phyloP scores from a whole-genome alignment of 2,888 invertebrate genomes.

The Dermolepida albohirtum region DNA sequence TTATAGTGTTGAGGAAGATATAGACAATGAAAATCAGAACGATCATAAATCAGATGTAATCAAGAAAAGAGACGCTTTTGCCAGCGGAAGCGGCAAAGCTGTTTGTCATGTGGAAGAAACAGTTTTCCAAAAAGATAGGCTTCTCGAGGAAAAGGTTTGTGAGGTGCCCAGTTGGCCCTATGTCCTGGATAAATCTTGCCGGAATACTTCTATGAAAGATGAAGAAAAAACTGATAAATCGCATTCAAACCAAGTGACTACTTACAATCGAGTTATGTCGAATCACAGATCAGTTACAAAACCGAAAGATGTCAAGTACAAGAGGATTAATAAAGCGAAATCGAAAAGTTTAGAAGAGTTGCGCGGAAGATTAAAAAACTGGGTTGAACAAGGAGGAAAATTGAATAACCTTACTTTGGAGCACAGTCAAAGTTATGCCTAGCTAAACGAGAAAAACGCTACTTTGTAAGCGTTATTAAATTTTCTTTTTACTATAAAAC shows the following conservation, averaged over 20 bases:
- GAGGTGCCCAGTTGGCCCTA: conserved; percentile 53
- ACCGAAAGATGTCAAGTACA: conserved; percentile 92
- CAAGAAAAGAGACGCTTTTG: conserved; percentile 67
- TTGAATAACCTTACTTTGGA: conserved; percentile 76
- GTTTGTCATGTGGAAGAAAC: conserved; percentile 47
- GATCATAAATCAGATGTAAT: conserved; percentile 67
- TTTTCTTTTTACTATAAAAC: too few species aligned
- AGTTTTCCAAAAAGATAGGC: conserved; percentile 51
- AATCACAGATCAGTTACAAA: conserved; percentile 91
- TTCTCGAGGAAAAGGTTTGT: conserved; percentile 54
- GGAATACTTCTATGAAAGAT: conserved; percentile 56
- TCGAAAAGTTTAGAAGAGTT: conserved; percentile 89
- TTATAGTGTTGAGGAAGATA: conserved; percentile 89
- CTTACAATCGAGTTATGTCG: conserved; percentile 84
- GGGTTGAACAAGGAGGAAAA: conserved; percentile 85
- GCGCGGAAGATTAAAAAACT: conserved; percentile 84
- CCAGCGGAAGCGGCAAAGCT: conserved; percentile 56
- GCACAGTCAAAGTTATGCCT: conserved; percentile 69
- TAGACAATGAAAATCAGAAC: conserved; percentile 70
- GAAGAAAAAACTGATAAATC: conserved; percentile 60
- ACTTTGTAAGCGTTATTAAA: conserved; percentile 22
- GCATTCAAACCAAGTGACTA: conserved; percentile 71
- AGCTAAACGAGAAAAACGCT: conserved; percentile 39
- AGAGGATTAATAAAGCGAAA: conserved; percentile 90
- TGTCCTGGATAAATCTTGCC: conserved; percentile 35